Base-by-base conservation (phyloP, 1,140 invertebrate genomes). In the Stegodyphus dumicola region DNA sequence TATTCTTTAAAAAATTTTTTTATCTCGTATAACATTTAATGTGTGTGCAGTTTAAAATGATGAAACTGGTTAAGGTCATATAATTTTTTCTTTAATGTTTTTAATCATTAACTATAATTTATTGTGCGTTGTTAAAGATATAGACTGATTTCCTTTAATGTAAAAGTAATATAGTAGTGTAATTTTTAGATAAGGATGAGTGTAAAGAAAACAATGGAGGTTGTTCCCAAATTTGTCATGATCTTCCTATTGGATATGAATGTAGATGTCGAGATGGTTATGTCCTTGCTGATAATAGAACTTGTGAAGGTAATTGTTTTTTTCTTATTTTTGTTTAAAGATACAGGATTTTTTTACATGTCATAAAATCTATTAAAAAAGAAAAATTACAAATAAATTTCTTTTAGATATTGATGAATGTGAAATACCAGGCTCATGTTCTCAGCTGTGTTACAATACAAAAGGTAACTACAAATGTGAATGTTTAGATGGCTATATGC, bases 391-490 rank as follows among this genome's bases (percentile, higher is more conserved):
- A 33, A 33, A 13, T 56, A 2, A 5, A 65, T 64, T 66, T 33
- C 5, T 54, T 90, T 91, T 90, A 91, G 98, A 99, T 91, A 93
- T 99, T 66, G 93, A 99, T 90, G 98, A 99, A 91, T 99, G 98
- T 89, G 93, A 95, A 76, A 88, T 85, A 33, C 94, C 95, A 0
- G 97, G 97, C 2, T 93, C 93, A 0, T 99, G 98, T 90, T 99
- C 98, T 0, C 97, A 99, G 90, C 93, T 93, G 70, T 99, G 98
- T 90, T 92, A 94, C 71, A 99, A 99, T 90, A 94, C 95, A 88
- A 95, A 96, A 86, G 98, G 97, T 1, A 93, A 93, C 6, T 99
- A 95, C 91, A 98, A 98, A 90, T 99, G 98, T 90, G 94, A 95
- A 88, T 99, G 98, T 90, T 92, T 94, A 52, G 89, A 92, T 0